A percentile compares a stretch with the other conserved stretches of the same genome.
These are phyloP conservation scores for Scolopax mira DNA, from an alignment of 2,113 vertebrate genomes.

Conservation along the genomic window DNA sequence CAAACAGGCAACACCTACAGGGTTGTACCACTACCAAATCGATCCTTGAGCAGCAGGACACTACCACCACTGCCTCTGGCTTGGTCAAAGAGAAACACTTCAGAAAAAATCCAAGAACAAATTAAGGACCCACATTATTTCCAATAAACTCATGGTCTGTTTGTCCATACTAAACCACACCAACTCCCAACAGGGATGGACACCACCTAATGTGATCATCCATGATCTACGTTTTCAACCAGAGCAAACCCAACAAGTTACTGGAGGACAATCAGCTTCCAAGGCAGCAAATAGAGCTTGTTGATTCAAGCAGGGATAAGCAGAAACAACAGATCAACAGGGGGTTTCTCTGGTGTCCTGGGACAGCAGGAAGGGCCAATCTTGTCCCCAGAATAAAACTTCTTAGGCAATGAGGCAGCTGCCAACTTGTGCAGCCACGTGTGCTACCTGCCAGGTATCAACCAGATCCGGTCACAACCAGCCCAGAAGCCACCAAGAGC, in stretches of 20 bases:
- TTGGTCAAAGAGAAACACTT: neutral
- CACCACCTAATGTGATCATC: neutral
- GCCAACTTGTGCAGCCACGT: neutral
- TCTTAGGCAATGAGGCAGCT: neutral
- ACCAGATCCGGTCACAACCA: neutral
- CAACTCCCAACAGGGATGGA: neutral
- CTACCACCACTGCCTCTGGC: neutral
- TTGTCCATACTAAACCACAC: neutral
- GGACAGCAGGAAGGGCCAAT: neutral
- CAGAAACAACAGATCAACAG: neutral
- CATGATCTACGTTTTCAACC: neutral
- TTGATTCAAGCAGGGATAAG: neutral
- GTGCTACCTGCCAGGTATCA: neutral
- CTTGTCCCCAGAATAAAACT: rapidly evolving
- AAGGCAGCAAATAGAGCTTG: neutral
- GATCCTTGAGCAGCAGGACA: neutral
- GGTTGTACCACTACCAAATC: neutral
- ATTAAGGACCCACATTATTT: neutral
- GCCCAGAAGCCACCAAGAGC: neutral
- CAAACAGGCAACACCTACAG: neutral
- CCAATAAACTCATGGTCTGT: neutral
- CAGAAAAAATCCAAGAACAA: neutral
- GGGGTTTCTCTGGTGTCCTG: neutral
- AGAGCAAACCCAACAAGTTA: neutral
- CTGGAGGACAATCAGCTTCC: neutral